These are phyloP conservation scores for Malurus alboscapulatus DNA, from an alignment of 2,113 vertebrate genomes.

Conservation along the genomic window DNA sequence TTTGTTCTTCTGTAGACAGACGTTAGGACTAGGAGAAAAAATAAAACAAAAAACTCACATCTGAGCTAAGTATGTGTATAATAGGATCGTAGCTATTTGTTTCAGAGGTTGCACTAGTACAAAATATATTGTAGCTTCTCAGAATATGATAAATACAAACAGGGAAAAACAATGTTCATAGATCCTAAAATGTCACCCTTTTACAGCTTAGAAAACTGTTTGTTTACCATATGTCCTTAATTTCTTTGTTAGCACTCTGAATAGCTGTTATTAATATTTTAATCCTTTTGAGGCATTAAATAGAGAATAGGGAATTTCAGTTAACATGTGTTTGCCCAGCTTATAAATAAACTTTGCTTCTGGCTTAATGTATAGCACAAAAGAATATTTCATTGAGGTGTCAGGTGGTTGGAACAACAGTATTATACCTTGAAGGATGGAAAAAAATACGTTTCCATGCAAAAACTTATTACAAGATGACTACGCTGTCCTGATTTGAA, in stretches of 20 bases:
- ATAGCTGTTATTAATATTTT: neutral
- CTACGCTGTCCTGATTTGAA: neutral
- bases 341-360: neutral
- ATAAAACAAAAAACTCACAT: accelerated
- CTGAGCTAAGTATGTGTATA: neutral
- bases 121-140: neutral
- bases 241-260: neutral
- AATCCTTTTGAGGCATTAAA: neutral
- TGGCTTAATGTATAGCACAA: neutral
- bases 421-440: neutral
- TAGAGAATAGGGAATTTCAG: neutral
- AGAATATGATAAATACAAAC: neutral
- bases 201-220: neutral
- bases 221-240: neutral
- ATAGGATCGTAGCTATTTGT: neutral
- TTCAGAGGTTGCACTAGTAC: neutral
- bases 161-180: neutral
- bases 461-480: neutral
- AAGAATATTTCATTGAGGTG: neutral
- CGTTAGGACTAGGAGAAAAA: neutral
- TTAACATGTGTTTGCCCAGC: neutral
- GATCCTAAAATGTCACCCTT: neutral
- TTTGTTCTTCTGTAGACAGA: neutral
- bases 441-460: neutral
- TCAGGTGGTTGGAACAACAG: neutral